Evolutionary conservation across 1,140 invertebrate species (phyloP).

Genomic region (Drosophila chauvacae): DNA sequence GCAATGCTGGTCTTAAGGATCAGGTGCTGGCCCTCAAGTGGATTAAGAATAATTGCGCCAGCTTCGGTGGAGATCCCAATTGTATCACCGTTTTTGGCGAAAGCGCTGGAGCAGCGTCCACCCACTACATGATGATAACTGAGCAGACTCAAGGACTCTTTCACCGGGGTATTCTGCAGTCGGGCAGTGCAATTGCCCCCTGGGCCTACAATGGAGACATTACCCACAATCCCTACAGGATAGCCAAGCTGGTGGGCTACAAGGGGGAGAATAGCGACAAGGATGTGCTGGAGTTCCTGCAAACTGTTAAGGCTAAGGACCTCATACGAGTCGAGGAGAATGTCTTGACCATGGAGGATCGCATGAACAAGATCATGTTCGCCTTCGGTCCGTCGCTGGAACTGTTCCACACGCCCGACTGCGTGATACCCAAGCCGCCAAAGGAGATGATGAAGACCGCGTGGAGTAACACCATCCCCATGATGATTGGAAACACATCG

Average conservation of each 20-base stretch:
- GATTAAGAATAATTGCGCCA: conserved; percentile 88
- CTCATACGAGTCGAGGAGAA: conserved; percentile 85
- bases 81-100: conserved; percentile 85
- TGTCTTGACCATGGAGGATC: conserved; percentile 63
- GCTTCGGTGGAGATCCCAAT: conserved; percentile 85
- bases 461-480: conserved; percentile 84
- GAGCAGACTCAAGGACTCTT: conserved; percentile 85
- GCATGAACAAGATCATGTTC: conserved; percentile 58
- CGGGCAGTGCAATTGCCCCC: conserved; percentile 70
- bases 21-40: conserved; percentile 88
- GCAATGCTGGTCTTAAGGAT: conserved; percentile 88
- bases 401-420: conserved; percentile 66
- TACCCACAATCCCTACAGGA: conserved; percentile 51
- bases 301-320: conserved; percentile 84
- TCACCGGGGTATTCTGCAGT: conserved; percentile 84
- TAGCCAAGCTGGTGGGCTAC: conserved; percentile 74
- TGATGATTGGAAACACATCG: conserved; percentile 84
- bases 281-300: conserved; percentile 68
- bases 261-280: conserved; percentile 78
- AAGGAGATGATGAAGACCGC: conserved; percentile 77
- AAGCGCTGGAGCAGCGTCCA: conserved; percentile 85
- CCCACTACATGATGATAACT: conserved; percentile 87
- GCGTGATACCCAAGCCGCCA: conserved; percentile 78
- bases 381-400: conserved; percentile 83
- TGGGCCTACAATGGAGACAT: conserved; percentile 68